A percentile compares a stretch with the other conserved stretches of the same genome.
phyloP scores from a whole-genome alignment of 2,113 vertebrate genomes.

The Struthidea cinerea region DNA sequence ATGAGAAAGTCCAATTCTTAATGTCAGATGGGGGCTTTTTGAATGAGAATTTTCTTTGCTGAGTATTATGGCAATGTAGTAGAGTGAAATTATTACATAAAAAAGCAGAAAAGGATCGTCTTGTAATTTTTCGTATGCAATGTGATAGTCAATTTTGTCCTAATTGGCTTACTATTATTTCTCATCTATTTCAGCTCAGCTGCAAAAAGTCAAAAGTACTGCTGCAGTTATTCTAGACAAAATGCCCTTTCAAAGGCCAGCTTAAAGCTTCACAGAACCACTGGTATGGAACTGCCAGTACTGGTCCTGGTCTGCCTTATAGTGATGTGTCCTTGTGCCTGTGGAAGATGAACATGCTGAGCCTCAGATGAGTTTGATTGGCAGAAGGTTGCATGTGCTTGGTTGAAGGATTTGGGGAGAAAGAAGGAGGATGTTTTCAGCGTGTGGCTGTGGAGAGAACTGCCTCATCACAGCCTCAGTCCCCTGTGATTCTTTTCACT shows the following conservation, averaged over 20 bases:
- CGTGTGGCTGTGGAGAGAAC: neutral
- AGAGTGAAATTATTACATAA: neutral
- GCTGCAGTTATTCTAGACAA: neutral
- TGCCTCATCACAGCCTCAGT: neutral
- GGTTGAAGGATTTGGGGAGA: neutral
- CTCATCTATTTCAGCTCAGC: neutral
- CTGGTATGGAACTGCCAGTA: neutral
- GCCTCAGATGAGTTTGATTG: neutral
- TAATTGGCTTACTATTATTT: neutral
- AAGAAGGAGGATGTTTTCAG: neutral
- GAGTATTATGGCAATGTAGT: neutral
- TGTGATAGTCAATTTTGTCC: neutral
- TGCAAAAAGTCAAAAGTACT: neutral
- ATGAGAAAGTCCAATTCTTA: neutral
- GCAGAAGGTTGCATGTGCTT: neutral
- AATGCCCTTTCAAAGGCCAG: neutral
- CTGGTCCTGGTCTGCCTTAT: neutral
- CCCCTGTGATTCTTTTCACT: neutral
- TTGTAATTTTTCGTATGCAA: neutral
- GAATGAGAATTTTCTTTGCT: neutral
- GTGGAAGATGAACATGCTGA: neutral
- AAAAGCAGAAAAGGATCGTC: neutral
- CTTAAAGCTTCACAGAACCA: neutral
- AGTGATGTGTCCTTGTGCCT: neutral
- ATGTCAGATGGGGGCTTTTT: neutral